A percentile compares a stretch with the other conserved stretches of the same genome.
Evolutionary conservation across 2,888 invertebrate species (phyloP).

Genomic region (Dynastes tityus): DNA sequence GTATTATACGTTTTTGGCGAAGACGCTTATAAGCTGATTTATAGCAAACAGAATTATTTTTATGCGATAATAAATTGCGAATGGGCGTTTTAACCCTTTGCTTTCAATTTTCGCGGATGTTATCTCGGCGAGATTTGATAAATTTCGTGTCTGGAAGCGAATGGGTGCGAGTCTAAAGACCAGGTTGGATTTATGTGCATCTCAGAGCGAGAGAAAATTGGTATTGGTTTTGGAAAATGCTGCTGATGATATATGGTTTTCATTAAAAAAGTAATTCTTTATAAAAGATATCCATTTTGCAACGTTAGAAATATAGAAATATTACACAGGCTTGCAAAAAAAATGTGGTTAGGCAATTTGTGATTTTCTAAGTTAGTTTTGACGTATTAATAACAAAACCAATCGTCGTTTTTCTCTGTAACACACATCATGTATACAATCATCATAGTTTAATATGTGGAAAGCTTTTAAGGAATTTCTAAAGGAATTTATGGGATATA

Average conservation of each 20-base stretch:
- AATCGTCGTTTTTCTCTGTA: too few relatives aligned
- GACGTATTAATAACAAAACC: too few relatives aligned
- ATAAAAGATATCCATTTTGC: too few relatives aligned
- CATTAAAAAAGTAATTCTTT: too few relatives aligned
- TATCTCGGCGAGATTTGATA: constrained; percentile 26
- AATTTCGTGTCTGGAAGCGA: constrained; percentile 9
- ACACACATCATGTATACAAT: too few relatives aligned
- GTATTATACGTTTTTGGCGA: neutral
- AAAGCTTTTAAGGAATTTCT: too few relatives aligned
- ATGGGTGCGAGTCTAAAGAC: neutral
- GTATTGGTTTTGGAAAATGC: neutral
- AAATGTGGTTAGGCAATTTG: too few relatives aligned
- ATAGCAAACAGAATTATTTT: constrained; percentile 45
- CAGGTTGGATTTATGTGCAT: neutral
- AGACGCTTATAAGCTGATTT: constrained; percentile 38
- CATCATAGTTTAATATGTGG: too few relatives aligned
- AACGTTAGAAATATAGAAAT: too few relatives aligned
- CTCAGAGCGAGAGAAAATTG: neutral
- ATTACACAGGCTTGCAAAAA: too few relatives aligned
- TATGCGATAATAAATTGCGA: constrained; percentile 42
- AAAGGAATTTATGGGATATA: too few relatives aligned
- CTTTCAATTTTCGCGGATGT: constrained; percentile 39
- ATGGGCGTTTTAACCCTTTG: constrained; percentile 31
- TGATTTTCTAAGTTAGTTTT: too few relatives aligned
- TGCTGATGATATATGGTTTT: neutral